Evolutionary conservation across 2,797 vertebrate genomes (phyloP).

Genomic region (Macropus fuliginosus): DNA sequence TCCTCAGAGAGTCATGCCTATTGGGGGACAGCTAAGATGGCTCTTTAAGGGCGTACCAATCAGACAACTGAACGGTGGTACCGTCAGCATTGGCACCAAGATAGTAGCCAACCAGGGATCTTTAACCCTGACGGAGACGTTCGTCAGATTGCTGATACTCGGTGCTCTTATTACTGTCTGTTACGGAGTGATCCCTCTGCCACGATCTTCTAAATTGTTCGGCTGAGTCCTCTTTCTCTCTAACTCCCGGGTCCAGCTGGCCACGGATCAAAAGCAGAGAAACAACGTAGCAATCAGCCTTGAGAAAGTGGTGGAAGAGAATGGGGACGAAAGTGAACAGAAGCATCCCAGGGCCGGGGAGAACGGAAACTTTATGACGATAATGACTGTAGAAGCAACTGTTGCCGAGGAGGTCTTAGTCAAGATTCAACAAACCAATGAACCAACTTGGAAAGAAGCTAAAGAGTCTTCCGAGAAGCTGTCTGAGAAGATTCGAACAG

Average conservation of each 20-base stretch:
- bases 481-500: background rate
- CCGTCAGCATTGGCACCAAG: background rate
- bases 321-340: background rate
- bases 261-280: background rate
- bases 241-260: background rate
- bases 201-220: background rate
- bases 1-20: background rate
- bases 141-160: background rate
- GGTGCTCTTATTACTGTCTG: background rate
- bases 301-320: background rate
- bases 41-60: background rate
- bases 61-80: background rate
- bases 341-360: background rate
- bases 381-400: background rate
- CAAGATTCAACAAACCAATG: background rate
- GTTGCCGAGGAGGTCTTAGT: background rate
- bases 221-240: background rate
- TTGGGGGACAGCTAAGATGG: background rate
- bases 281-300: background rate
- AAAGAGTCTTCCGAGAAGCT: background rate
- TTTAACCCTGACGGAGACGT: background rate
- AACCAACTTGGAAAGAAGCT: background rate
- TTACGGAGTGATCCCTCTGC: background rate
- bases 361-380: background rate
- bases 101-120: background rate